phyloP scores from a whole-genome alignment of 1,140 invertebrate genomes.

The Pseudomyrmex dendroicus region DNA sequence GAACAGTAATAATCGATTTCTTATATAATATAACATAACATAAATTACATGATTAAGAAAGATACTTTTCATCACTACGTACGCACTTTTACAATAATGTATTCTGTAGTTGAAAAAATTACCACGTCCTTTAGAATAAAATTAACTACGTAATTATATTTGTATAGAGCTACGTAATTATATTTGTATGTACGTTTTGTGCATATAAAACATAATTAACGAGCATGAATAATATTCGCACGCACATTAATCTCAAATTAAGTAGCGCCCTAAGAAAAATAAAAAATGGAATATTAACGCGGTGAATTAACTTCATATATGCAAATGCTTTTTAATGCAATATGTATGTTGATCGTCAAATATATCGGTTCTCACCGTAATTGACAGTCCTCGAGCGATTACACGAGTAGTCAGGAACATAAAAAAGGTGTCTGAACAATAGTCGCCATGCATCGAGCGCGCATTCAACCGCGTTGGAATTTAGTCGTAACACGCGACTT shows the following conservation, averaged over 20 bases:
- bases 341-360: background rate
- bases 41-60: too few relatives aligned
- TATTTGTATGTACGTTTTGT: slow-evolving; percentile 7
- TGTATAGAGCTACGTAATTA: background rate
- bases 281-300: background rate
- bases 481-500: slow-evolving; percentile 60
- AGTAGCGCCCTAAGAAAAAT: slow-evolving; percentile 16
- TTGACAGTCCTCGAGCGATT: slow-evolving; percentile 17
- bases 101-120: slow-evolving; percentile 1
- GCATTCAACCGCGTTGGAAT: slow-evolving; percentile 46
- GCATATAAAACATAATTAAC: slow-evolving; percentile 38
- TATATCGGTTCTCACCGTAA: slow-evolving; percentile 26
- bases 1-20: too few relatives aligned
- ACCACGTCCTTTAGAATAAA: slow-evolving; percentile 31
- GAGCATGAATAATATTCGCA: slow-evolving; percentile 19
- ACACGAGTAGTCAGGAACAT: slow-evolving; percentile 36
- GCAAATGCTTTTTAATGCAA: slow-evolving; percentile 1
- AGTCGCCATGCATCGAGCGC: slow-evolving; percentile 29
- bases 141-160: slow-evolving; percentile 11
- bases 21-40: too few relatives aligned
- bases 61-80: too few relatives aligned
- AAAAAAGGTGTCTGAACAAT: slow-evolving; percentile 40
- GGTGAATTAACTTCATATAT: background rate
- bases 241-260: slow-evolving; percentile 38
- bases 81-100: slow-evolving; percentile 29